A percentile compares a stretch with the other conserved stretches of the same genome.
These are phyloP conservation scores for Pandion haliaetus DNA, from an alignment of 2,113 vertebrate species.

Conservation along the genomic window DNA sequence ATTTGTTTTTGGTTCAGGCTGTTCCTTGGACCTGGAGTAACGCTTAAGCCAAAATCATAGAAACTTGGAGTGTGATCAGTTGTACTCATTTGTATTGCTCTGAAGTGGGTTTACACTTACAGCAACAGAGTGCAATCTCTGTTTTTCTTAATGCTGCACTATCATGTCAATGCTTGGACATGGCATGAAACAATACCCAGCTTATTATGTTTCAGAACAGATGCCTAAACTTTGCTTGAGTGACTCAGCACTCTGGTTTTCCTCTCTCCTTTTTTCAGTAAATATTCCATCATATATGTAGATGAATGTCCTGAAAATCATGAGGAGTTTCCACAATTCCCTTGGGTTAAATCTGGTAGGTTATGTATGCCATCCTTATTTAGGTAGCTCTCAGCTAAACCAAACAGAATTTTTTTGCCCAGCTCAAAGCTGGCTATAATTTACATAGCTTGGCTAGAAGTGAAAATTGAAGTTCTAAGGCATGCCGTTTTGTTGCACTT, in stretches of 20 bases:
- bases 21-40: neutral
- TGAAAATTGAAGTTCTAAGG: neutral
- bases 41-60: neutral
- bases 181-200: neutral
- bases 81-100: neutral
- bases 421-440: neutral
- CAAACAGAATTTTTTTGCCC: neutral
- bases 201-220: constrained; percentile 47
- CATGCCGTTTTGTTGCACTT: neutral
- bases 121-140: neutral
- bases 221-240: constrained; percentile 33
- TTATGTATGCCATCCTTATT: neutral
- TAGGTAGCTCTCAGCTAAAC: neutral
- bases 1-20: neutral
- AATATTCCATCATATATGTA: neutral
- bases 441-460: neutral
- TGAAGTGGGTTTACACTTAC: neutral
- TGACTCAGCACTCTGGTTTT: constrained; percentile 36
- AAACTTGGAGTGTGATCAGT: neutral
- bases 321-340: neutral
- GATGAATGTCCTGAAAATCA: constrained; percentile 27
- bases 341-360: neutral
- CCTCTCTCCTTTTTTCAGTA: constrained; percentile 1
- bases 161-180: neutral
- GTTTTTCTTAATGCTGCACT: neutral